A percentile compares a stretch with the other conserved stretches of the same genome.
Evolutionary conservation across 1,140 invertebrate genomes (phyloP).

Genomic region (Leptoteleia sp.): DNA sequence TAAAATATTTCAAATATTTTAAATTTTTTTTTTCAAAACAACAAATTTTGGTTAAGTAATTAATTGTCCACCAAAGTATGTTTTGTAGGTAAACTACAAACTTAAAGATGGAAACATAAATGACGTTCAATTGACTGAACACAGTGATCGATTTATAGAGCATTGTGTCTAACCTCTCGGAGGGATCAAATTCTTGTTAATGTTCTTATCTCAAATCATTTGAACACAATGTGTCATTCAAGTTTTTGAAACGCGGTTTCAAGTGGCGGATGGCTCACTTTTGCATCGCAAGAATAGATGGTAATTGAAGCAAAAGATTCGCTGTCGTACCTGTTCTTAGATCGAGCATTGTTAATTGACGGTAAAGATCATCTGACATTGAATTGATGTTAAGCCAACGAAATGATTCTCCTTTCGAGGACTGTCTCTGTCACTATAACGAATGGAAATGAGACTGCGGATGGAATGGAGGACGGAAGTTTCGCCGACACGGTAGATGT

Average conservation of each 20-base stretch:
- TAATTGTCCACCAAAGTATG: no score
- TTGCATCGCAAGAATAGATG: conserved; percentile 11
- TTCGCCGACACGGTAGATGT: conserved; percentile 48
- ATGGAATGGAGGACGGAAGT: conserved; percentile 31
- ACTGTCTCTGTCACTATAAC: conserved; percentile 56
- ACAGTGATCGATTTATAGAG: conserved; percentile 2
- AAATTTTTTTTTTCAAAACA: no score
- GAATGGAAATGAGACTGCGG: conserved; percentile 62
- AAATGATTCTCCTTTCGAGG: conserved; percentile 44
- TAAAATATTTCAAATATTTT: no score
- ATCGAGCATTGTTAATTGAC: conserved; percentile 48
- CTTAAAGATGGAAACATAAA: conserved; percentile 3
- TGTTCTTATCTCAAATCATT: conserved; percentile 26
- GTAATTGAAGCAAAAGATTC: conserved; percentile 47
- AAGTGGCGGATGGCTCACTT: conserved; percentile 25
- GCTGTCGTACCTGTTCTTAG: conserved; percentile 31
- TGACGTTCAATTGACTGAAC: conserved; percentile 4
- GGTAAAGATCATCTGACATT: conserved; percentile 57
- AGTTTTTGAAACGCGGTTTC: conserved; percentile 23
- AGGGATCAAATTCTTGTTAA: conserved; percentile 7
- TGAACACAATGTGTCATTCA: conserved; percentile 43
- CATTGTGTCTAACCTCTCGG: conserved; percentile 18
- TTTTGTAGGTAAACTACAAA: no score
- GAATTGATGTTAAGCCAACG: conserved; percentile 58
- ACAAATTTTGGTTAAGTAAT: no score